Evolutionary conservation across 2,888 invertebrate genomes (phyloP), one percentile per base, ranked within the genome.

Genomic region (Rotaria macrura): DNA sequence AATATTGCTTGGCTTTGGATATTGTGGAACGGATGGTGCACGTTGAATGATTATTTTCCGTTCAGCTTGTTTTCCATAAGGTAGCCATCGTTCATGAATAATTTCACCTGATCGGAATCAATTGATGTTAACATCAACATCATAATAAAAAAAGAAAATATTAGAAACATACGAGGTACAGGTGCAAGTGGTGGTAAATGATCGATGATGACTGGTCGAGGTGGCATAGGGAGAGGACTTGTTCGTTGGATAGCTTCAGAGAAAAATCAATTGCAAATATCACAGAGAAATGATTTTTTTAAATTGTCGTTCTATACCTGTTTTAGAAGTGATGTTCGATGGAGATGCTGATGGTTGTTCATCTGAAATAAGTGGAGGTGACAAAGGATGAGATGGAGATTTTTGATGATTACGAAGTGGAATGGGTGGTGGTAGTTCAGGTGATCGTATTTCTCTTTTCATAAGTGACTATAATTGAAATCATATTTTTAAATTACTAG

Each of bases 341-440:
- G 74, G 74, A 23, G 40, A 49, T 9, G 29, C 20, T 49, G 83
- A 49, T 47, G 83, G 83, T 47, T 49, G 47, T 47, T 83, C 83
- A 52, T 49, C 49, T n/a, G 49, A 34, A n/a, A 83, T 14, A 29
- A 83, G 83, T 83, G 83, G 83, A 47, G 83, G 83, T 49, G 49
- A 49, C 29, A 3, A 4, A 29, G 43, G 43, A 29, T 25, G 47
- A 49, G 47, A 10, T 14, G 49, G 43, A 29, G 52, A 17, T 38
- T 40, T 38, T 72, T 72, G 83, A 20, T n/a, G 43, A 83, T 47
- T 47, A 49, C 29, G n/a, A 17, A 83, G 52, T 20, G 83, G 83
- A 25, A 49, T 47, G n/a, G 47, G 29, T n/a, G 83, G 83, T 47
- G 83, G 83, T 38, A 34, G 47, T 52, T 83, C 49, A n/a, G 83